phyloP scores from a whole-genome alignment of 2,113 vertebrate species.

The Trachemys scripta region DNA sequence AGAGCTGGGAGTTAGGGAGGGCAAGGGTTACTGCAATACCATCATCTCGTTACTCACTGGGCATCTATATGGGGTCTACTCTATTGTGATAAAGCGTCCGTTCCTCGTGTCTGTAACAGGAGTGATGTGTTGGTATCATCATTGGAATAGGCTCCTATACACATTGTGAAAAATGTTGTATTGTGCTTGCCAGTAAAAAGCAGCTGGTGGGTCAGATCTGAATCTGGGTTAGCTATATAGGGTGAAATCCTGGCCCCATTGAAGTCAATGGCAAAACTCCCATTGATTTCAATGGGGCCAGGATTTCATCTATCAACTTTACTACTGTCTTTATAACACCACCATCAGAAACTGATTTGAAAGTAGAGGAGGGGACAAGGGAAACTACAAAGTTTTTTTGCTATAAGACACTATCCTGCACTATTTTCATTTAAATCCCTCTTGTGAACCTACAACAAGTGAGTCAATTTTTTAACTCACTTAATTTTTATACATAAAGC shows the following conservation, averaged over 20 bases:
- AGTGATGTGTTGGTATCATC: not conserved
- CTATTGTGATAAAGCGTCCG: slow-evolving; percentile 53
- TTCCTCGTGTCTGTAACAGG: slow-evolving; percentile 55
- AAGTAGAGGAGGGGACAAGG: not conserved
- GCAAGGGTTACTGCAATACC: no score
- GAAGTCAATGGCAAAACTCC: not conserved
- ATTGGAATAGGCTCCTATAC: not conserved
- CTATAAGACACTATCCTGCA: not conserved
- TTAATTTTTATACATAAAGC: not conserved
- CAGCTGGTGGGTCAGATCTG: not conserved
- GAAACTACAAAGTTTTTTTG: not conserved
- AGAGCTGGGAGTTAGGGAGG: no score
- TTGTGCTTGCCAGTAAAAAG: not conserved
- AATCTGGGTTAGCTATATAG: not conserved
- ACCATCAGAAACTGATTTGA: not conserved
- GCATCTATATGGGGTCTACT: slow-evolving; percentile 36
- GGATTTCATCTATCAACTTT: not conserved
- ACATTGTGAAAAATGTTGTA: not conserved
- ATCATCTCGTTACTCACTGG: no score
- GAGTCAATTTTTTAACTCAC: not conserved
- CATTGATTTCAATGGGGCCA: not conserved
- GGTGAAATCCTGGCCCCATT: not conserved
- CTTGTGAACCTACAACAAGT: not conserved
- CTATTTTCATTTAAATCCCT: not conserved
- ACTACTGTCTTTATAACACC: not conserved